Base-by-base conservation (phyloP, 2,113 vertebrate species). In the Riparia riparia region DNA sequence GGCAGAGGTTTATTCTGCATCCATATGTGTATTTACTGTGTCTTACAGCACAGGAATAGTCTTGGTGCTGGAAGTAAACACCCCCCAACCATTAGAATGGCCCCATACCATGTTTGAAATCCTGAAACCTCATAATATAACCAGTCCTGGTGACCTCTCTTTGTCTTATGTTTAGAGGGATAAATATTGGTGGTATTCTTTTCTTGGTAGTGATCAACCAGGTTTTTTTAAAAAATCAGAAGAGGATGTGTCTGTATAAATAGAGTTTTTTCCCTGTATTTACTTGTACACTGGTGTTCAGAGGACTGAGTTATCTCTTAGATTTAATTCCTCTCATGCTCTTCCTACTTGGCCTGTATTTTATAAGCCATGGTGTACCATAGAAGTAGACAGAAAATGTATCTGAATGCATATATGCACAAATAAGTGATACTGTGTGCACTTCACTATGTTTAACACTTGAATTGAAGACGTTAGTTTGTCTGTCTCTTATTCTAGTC, bases 31-130 rank as follows among this genome's bases (percentile, higher is more conserved):
- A 10, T 68, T 58, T 61, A 9, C 32, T 26, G 21, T 32, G 31
- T 56, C 77, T 53, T 74, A 20, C 32, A 69, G 78, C 26, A 29
- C 7, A 39, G 12, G 24, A 86, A 18, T 29, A 24, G 58, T 39
- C 45, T 80, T 21, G 10, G 7, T 66, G 53, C 28, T 82, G 13
- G 53, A 53, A 26, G 17, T n/a, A 51, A 78, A 76, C 6, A 22
- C 4, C 6, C 6, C 10, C 14, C 34, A 29, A 6, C 11, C 9
- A 72, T 44, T 5, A 26, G 16, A 57, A 57, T 1, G 0, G 47
- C 39, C 44, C 20, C 18, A 12, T 22, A 37, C 7, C 25, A 21
- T 42, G 56, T 74, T 45, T 85, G 63, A 80, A 90, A 81, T n/a
- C 34, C 6, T 51, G 32, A 82, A 83, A 68, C 37, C 15, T 56